Conservation (phyloP, 2,888 invertebrate genomes). For the Meandrusa payeni region DNA sequence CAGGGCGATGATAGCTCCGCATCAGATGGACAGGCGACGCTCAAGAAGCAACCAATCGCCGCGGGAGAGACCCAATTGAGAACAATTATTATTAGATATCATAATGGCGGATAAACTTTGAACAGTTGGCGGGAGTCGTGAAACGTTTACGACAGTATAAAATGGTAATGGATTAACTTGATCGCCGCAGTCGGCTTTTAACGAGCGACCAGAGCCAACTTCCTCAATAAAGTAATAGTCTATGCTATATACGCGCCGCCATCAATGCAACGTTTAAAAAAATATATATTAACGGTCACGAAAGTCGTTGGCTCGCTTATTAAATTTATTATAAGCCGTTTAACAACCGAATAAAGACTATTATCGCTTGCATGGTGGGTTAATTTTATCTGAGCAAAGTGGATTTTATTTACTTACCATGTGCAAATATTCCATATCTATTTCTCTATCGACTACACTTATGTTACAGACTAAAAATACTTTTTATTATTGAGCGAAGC, state of each 20-base stretch:
- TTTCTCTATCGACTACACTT: too few relatives aligned
- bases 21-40: background rate
- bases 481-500: too few relatives aligned
- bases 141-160: conserved; percentile 74
- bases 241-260: conserved; percentile 36
- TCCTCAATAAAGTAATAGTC: conserved; percentile 76
- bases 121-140: conserved; percentile 63
- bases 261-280: conserved; percentile 34
- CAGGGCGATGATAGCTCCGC: conserved; percentile 1
- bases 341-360: conserved; percentile 1
- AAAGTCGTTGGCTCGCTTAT: conserved; percentile 27
- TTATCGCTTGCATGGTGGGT: background rate
- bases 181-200: conserved; percentile 64
- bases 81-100: conserved; percentile 33
- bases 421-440: background rate
- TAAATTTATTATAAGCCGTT: background rate
- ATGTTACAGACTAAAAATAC: too few relatives aligned
- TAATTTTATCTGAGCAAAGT: background rate
- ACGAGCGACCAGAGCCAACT: conserved; percentile 66
- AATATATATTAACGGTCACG: conserved; percentile 32
- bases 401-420: background rate
- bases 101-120: conserved; percentile 45
- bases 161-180: conserved; percentile 75
- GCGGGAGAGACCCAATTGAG: conserved; percentile 26
- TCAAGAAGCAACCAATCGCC: too few relatives aligned